A percentile compares a stretch with the other conserved stretches of the same genome.
phyloP scores from a whole-genome alignment of 2,113 vertebrate genomes.

The Triplophysa siluroides region DNA sequence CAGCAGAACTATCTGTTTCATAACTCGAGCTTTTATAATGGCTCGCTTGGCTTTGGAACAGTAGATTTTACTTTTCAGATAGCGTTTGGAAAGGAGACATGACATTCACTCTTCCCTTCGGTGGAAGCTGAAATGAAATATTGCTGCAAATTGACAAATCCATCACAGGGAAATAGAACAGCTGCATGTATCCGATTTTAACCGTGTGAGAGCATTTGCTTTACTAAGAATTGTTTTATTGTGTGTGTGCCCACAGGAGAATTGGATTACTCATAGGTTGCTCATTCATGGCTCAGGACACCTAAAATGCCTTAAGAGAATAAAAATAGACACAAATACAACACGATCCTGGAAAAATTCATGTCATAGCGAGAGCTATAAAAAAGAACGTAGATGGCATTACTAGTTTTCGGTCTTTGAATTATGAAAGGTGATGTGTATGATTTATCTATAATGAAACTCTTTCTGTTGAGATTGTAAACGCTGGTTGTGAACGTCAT shows the following conservation, averaged over 20 bases:
- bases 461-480: no score
- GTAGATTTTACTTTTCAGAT: not conserved
- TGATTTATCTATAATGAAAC: no score
- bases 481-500: not conserved
- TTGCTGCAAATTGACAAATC: not conserved
- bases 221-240: not conserved
- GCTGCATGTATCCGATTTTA: not conserved
- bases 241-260: not conserved
- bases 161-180: not conserved
- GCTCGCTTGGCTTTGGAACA: not conserved
- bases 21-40: not conserved
- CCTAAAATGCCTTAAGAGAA: no score
- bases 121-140: conserved; percentile 4
- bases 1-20: not conserved
- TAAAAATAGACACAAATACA: no score
- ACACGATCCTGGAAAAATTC: no score
- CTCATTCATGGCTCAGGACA: no score
- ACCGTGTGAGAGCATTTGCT: not conserved
- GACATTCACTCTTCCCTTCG: not conserved
- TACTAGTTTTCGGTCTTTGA: no score
- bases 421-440: no score
- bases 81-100: not conserved
- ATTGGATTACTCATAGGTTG: not conserved
- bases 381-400: no score
- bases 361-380: no score